These are phyloP conservation scores for Diadema setosum DNA, from an alignment of 35 echinoderm and acorn worm genomes.

Conservation along the genomic window DNA sequence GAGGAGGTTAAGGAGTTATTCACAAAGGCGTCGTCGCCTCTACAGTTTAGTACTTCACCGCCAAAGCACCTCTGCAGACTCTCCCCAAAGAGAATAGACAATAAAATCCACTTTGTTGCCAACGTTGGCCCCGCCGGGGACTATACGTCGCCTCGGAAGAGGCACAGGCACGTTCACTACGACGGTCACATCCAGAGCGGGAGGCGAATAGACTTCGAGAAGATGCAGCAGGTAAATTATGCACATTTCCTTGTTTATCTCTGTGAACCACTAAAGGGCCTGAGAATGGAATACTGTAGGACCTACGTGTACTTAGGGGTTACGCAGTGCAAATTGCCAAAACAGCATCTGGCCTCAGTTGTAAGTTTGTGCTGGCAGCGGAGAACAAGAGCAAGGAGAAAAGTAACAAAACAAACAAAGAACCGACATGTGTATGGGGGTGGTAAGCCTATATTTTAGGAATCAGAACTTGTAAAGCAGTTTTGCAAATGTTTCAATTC, in stretches of 20 bases:
- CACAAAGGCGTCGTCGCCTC: conserved; percentile 37
- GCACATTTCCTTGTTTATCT: background rate
- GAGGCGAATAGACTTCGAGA: conserved; percentile 78
- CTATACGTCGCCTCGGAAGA: conserved; percentile 62
- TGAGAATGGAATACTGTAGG: no score
- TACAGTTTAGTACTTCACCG: conserved; percentile 83
- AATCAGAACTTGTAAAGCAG: no score
- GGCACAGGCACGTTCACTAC: conserved; percentile 40
- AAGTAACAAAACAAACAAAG: no score
- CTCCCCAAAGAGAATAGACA: conserved; percentile 46
- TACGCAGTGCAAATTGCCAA: no score
- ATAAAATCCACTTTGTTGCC: conserved; percentile 62
- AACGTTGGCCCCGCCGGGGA: conserved; percentile 30
- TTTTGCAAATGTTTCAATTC: no score
- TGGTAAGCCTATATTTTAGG: no score
- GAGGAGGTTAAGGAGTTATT: conserved; percentile 88
- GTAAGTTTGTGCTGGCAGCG: no score
- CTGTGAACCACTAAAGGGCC: no score
- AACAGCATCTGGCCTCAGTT: no score
- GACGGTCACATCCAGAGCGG: conserved; percentile 67
- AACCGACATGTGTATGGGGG: no score
- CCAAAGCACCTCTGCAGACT: conserved; percentile 72
- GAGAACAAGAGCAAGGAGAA: no score
- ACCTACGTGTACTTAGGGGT: no score
- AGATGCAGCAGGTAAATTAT: conserved; percentile 73